Conservation (phyloP, 2,888 invertebrate genomes). For the Drosophila neonasuta region DNA sequence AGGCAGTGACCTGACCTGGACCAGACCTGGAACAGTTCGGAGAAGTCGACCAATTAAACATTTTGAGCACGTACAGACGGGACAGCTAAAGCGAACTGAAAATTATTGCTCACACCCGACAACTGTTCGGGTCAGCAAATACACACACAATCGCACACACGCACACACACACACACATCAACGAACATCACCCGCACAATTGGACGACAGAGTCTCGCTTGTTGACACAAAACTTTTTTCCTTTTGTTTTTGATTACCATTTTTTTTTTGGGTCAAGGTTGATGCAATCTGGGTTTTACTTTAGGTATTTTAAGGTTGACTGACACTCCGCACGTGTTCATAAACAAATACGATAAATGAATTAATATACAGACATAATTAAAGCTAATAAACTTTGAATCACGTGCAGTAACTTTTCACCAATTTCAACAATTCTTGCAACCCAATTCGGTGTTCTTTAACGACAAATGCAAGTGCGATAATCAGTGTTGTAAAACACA, state of each 20-base stretch:
- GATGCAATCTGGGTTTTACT: constrained; percentile 19
- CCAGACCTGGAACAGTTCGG: constrained; percentile 15
- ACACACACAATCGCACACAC: constrained; percentile 30
- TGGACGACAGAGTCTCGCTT: not conserved
- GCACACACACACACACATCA: constrained; percentile 27
- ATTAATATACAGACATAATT: not conserved
- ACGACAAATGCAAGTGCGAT: not conserved
- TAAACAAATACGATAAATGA: not conserved
- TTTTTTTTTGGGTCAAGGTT: constrained; percentile 44
- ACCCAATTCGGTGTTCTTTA: not conserved
- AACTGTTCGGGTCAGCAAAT: constrained; percentile 45
- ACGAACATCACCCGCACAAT: not conserved
- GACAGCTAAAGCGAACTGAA: constrained; percentile 33
- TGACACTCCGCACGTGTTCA: constrained; percentile 8
- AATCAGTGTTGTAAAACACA: not conserved
- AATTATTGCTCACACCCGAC: constrained; percentile 47
- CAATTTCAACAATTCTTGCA: not conserved
- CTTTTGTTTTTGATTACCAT: constrained; percentile 15
- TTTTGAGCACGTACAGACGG: constrained; percentile 58
- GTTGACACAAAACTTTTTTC: constrained; percentile 18
- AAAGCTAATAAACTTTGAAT: not conserved
- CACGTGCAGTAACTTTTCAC: not conserved
- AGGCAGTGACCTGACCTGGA: constrained; percentile 25
- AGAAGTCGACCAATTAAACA: constrained; percentile 55
- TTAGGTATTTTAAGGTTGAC: constrained; percentile 24